Percentiles rank a stretch among this genome's conserved stretches.
Conservation (phyloP, 2,888 invertebrate species). For the Torymus texanus region DNA sequence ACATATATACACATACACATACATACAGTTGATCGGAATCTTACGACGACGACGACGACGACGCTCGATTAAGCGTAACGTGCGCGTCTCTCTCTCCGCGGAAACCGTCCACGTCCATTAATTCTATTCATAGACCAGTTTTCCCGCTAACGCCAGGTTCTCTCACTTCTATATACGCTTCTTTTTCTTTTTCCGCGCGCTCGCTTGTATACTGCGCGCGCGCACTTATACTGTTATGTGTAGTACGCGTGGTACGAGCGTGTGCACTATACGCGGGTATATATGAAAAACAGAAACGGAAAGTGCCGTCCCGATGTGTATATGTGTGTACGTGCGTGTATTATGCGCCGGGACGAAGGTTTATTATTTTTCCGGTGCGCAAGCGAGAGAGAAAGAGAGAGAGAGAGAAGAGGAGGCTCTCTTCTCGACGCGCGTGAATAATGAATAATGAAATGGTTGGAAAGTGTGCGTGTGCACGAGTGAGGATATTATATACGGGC, state of each 20-base stretch:
- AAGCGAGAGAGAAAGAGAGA: too few relatives aligned
- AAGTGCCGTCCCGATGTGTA: slow-evolving; percentile 16
- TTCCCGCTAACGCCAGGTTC: slow-evolving; percentile 55
- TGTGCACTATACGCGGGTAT: slow-evolving; percentile 9
- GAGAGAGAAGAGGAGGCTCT: neutral
- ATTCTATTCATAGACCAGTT: slow-evolving; percentile 63
- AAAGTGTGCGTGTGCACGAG: neutral
- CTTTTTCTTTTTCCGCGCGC: neutral
- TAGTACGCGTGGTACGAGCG: slow-evolving; percentile 26
- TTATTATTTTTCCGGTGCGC: too few relatives aligned
- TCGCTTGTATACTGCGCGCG: too few relatives aligned
- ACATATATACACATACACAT: too few relatives aligned
- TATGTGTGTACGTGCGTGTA: too few relatives aligned
- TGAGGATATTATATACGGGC: too few relatives aligned
- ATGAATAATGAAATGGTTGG: neutral
- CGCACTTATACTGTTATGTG: neutral
- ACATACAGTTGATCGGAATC: too few relatives aligned
- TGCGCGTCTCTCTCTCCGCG: slow-evolving; percentile 8
- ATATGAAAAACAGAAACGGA: slow-evolving; percentile 43
- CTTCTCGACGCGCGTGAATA: neutral
- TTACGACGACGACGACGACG: too few relatives aligned
- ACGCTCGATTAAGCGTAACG: neutral
- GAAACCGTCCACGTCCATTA: slow-evolving; percentile 60
- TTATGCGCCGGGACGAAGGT: too few relatives aligned
- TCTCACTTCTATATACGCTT: neutral